Base-by-base conservation (phyloP, 2,888 invertebrate genomes). In the Diaperis boleti region DNA sequence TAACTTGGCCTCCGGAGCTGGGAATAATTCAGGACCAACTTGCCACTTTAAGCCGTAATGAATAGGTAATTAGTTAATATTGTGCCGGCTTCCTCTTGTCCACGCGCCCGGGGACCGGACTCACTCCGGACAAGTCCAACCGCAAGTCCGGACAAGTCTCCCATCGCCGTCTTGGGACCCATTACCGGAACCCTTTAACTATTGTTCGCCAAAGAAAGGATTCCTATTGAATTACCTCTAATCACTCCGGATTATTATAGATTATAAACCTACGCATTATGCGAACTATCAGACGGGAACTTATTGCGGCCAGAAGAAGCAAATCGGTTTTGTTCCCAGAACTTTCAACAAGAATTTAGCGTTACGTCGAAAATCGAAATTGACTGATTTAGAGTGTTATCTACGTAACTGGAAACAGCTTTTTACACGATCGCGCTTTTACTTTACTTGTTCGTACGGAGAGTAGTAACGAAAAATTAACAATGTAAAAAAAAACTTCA, bases 1-100 rank as follows among this genome's bases (percentile, higher is more conserved):
- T 78, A 78, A 79, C 77, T 78, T 76, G 77, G 77, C 74, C 76
- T 74, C 76, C 75, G 77, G 77, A 77, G 76, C 76, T 72, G 74
- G 74, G 78, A 81, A 81, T 82, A 81, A 81, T 82, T 82, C 81
- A 81, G 76, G 73, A 76, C 79, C 78, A 82, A 82, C 81, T 82
- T 82, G 80, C 81, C 81, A 82, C 82, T 82, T 77, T 81, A 81
- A 82, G 80, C 82, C 80, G 78, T 81, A 82, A 82, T 82, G 82
- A 82, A 82, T 82, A 81, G 82, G 81, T 82, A 82, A 82, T 82
- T 82, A 82, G 81, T 81, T 79, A 78, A 80, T 79, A 80, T 80
- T 81, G 79, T 77, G 76, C 74, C 72, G 78, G 78, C 78, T 79
- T 78, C 78, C 78, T 76, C 74, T 79, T 80, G 81, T 80, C 81